Percentiles rank a stretch among this genome's conserved stretches.
phyloP scores from a whole-genome alignment of 1,140 invertebrate genomes.

The fruit fly (Drosophila melanogaster) region Release_6_plus_ISO1_MT NC_004354.4:16107001-16107500 shows the following conservation, averaged over 20 bases:
- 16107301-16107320: constrained; percentile 79
- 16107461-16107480: constrained; percentile 73
- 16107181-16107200: constrained; percentile 2
- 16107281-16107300: constrained; percentile 49
- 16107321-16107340: constrained; percentile 80
- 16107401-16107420: constrained; percentile 62
- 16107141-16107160: constrained; percentile 14
- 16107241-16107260: not conserved
- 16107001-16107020: constrained; percentile 1
- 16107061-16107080: constrained; percentile 57
- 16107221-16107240: constrained; percentile 2
- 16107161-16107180: constrained; percentile 3
- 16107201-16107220: constrained; percentile 1
- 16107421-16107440: constrained; percentile 74
- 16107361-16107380: constrained; percentile 80
- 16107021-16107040: constrained; percentile 19
- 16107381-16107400: constrained; percentile 53
- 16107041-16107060: constrained; percentile 22
- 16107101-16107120: constrained; percentile 70
- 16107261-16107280: constrained; percentile 3
- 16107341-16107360: constrained; percentile 76
- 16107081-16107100: constrained; percentile 80
- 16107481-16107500: constrained; percentile 23
- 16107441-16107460: constrained; percentile 75
- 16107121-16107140: constrained; percentile 47